These are phyloP conservation scores for Heliconius eleuchia DNA, from an alignment of 1,140 invertebrate genomes.

Conservation along the genomic window DNA sequence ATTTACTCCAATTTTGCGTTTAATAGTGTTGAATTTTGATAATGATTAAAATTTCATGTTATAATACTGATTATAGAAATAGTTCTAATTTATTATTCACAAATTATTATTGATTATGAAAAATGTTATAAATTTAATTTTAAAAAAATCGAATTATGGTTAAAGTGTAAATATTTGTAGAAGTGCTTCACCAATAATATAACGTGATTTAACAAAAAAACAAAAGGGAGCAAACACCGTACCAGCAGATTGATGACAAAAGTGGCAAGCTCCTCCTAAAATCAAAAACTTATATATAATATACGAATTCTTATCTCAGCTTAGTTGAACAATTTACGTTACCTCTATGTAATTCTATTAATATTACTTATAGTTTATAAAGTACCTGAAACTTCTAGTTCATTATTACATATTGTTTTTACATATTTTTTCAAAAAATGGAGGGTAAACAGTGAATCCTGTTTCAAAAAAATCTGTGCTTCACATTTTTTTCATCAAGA, in stretches of 20 bases:
- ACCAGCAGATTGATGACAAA: constrained; percentile 71
- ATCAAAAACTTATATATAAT: constrained; percentile 45
- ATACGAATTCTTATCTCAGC: constrained; percentile 25
- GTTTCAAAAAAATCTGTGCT: no score
- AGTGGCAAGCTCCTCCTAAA: constrained; percentile 74
- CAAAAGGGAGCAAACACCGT: constrained; percentile 49
- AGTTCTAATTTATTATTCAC: background rate
- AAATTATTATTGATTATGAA: no score
- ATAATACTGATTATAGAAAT: background rate
- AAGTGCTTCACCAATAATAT: constrained; percentile 28
- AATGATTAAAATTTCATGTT: background rate
- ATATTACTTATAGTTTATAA: no score
- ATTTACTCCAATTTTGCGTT: background rate
- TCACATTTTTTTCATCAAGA: no score
- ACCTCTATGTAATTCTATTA: background rate
- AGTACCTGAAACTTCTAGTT: no score
- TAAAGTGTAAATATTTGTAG: constrained; percentile 11
- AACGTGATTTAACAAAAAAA: constrained; percentile 25
- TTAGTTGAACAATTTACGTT: constrained; percentile 34
- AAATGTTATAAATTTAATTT: no score
- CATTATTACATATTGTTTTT: no score
- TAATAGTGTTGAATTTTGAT: background rate
- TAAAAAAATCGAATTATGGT: background rate
- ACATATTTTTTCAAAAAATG: no score
- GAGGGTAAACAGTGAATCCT: no score